Base-by-base conservation (phyloP, 1,140 invertebrate species). In the Anastatus disparis region DNA sequence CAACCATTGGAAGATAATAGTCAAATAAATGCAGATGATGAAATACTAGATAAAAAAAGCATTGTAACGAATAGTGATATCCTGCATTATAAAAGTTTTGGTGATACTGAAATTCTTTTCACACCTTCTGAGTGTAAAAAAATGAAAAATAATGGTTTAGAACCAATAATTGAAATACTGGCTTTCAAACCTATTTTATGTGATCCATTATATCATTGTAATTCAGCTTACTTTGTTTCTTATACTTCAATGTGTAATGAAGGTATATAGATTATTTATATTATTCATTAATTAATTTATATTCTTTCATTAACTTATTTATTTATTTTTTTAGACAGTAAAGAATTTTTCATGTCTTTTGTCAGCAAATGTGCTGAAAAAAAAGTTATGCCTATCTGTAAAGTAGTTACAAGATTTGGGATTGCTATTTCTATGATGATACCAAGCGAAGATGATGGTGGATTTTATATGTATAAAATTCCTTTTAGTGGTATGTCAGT, bases 381-480 rank as follows among this genome's bases (percentile, higher is more conserved):
- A 42, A 58, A 66, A 52, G 42, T 71, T 1, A 71, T 71, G 70
- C 17, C 70, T 26, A 71, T 65, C 3, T 71, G 70, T 17, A 65
- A 26, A 59, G 52, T 71, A 20, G 24, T 66, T 13, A 71, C 62
- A 27, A 59, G 52, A 22, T 15, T n/a, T 6, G 8, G 13, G n/a
- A 12, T 65, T 31, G 22, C n/a, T 8, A 59, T 71, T 48, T 50
- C 53, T 31, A 10, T 13, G 6, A 71, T 71, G 70, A 66, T 71
- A 31, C 70, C 70, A 15, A 66, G 62, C 31, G 17, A 29, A 22
- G 44, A 50, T 15, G 44, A 65, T 42, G 55, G 55, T 44, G 70
- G 70, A 65, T 71, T 71, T 48, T 71, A 71, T 20, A 31, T 61
- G 35, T 65, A 61, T 13, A 65, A 48, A 52, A 6, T 59, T 42